These are phyloP conservation scores for Panagrolaimus sp. DNA, from an alignment of 1,140 invertebrate species.

Conservation along the genomic window DNA sequence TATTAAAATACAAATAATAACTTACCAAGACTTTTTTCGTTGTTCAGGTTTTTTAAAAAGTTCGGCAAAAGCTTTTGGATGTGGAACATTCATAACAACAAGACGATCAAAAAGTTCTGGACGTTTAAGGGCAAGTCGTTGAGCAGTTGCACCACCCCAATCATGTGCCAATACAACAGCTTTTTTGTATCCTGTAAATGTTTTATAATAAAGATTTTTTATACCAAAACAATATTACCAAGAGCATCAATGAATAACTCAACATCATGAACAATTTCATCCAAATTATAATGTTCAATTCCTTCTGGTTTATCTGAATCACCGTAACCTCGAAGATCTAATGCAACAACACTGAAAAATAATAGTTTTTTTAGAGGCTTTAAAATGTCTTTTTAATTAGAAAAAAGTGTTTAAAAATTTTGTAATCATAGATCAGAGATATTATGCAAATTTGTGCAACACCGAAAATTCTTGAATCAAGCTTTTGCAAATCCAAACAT, in stretches of 20 bases:
- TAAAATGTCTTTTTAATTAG: too few species aligned
- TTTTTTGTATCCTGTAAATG: background rate
- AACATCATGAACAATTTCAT: slow-evolving; percentile 67
- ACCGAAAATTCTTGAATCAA: too few species aligned
- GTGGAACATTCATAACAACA: slow-evolving; percentile 70
- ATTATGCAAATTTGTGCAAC: too few species aligned
- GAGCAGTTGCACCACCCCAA: slow-evolving; percentile 66
- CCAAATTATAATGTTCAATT: slow-evolving; percentile 65
- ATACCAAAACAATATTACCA: slow-evolving; percentile 60
- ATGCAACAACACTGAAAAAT: slow-evolving; percentile 33
- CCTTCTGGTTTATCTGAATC: slow-evolving; percentile 55
- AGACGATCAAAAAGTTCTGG: slow-evolving; percentile 70
- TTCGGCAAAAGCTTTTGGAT: slow-evolving; percentile 62
- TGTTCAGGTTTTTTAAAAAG: background rate
- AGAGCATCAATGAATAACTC: slow-evolving; percentile 67
- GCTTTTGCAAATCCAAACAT: too few species aligned
- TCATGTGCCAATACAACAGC: background rate
- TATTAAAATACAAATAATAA: too few species aligned
- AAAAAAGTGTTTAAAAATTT: too few species aligned
- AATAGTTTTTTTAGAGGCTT: background rate
- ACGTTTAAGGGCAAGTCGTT: slow-evolving; percentile 67
- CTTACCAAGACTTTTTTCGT: background rate
- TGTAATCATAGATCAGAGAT: too few species aligned
- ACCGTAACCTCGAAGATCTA: slow-evolving; percentile 36
- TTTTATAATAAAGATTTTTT: too few species aligned